Evolutionary conservation across 2,797 vertebrate species (phyloP), one percentile per base, ranked within the genome.

Genomic region (Oreochromis grahami): DNA sequence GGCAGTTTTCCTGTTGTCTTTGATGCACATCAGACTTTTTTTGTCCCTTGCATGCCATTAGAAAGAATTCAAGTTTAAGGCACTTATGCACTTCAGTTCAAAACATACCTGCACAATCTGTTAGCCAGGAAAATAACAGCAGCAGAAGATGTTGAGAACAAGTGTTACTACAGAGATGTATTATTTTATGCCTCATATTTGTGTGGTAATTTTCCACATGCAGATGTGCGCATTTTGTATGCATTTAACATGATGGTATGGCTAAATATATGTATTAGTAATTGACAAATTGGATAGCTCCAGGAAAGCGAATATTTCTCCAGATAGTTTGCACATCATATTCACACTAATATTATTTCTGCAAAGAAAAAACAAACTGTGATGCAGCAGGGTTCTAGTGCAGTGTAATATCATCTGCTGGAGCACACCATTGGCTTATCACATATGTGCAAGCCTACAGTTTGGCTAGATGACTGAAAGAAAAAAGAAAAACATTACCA

Each of bases 131-230:
- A 60, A 60, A 52, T 19, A 72, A 24, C 15, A 43, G 10, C 15
- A 1, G 10, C 11, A 38, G 1, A 51, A 74, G 60, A 52, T 43
- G 48, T 21, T 58, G 52, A 78, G 41, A 48, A 29, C 1, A 48
- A 29, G 0, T 0, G 6, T 29, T 48, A 26, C 43, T 29, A 6
- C 15, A 29, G 15, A 45, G 43, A 48, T 50, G 0, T 32, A 5
- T 74, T 74, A 32, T 32, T 74, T 74, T n/a, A n/a, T 50, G 26
- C 26, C 45, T 74, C 11, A n/a, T 51, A 19, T 74, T 74, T 74
- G 17, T 3, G 26, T 51, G 45, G 5, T 32, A 8, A 50, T 70
- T 45, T 45, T 26, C 21, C 65, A 45, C 24, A 43, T 45, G 41
- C 63, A 70, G 17, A 45, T 41, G 60, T 34, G 19, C 17, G 10